Base-by-base conservation (phyloP, 2,113 vertebrate genomes). In the Cisticola juncidis region DNA sequence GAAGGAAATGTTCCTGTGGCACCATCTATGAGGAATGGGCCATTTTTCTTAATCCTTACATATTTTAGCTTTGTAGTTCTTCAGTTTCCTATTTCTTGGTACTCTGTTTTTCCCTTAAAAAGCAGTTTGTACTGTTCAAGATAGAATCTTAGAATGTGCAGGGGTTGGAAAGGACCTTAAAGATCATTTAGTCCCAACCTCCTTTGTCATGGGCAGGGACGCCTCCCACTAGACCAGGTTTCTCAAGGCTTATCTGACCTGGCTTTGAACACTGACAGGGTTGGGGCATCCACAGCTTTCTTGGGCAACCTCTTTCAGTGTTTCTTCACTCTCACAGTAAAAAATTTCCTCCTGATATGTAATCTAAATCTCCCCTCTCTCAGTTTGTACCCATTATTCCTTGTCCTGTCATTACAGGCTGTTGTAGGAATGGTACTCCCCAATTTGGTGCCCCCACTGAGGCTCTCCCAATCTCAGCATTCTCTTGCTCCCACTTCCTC, bases 361-460 rank as follows among this genome's bases (percentile, higher is more conserved):
- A 36, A 53, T 23, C 28, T 24, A 22, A 71, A 48, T 71, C 64
- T 64, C 25, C 35, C 25, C 25, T 64, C 56, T 54, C 33, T 80
- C 48, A 8, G 9, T 56, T 11, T 80, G 50, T 71, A 42, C 7
- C 14, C 29, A 9, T 25, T 71, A 22, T 42, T 64, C 50, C 57
- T 80, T 80, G 17, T 80, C 21, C 25, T 64, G 9, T 64, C 42
- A 9, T 48, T 71, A 48, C 25, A 36, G 45, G 31, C 53, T 58
- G 44, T 26, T 66, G 16, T 51, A 58, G 33, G 33, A 60, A 33
- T 36, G 53, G 25, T 31, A 14, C 14, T 60, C 17, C 36, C 33
- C 62, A 44, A 0, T 68, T 38, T 45, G 60, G 14, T 51, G 26
- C 22, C 22, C 53, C 22, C 36, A 60, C 22, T 0, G 1, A 68